Base-by-base conservation (phyloP, 2,888 invertebrate genomes). In the Meandrusa payeni region DNA sequence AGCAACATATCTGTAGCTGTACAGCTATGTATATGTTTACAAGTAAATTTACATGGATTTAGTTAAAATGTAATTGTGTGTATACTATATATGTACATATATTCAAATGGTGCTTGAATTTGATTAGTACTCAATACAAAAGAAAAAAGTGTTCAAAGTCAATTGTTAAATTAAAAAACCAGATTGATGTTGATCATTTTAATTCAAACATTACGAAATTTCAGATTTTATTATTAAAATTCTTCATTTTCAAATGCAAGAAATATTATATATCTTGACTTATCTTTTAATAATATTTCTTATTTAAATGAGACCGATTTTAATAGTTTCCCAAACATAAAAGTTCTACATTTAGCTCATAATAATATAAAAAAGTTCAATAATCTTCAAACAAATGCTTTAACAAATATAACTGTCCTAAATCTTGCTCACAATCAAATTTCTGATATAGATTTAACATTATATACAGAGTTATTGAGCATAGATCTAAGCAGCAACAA, bases 291-390 rank as follows among this genome's bases (percentile, higher is more conserved):
- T 37, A 52, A 64, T 1, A 57, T 82, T 3, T 46, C 49, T 11
- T 51, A 72, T 44, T 9, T 74, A 2, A 51, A 54, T 0, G 43
- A 50, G 28, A 47, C 62, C 3, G 53, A 57, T 28, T 52, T 65
- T 23, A 38, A 59, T n/a, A n/a, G n/a, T 31, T 57, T 75, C 20
- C 59, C 61, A 1, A 65, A 72, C 41, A 46, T 85, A 33, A 64
- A 67, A 27, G 67, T 66, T 0, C 49, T 86, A 33, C 57, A 65
- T 50, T 36, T 80, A 0, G 59, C 70, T 1, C 41, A 76, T 28
- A 86, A 86, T 54, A 64, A 58, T 19, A 62, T 86, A 2, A 56
- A 54, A 46, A 3, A 41, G 3, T 82, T 85, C 26, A 82, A 82
- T 47, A 76, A 69, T 50, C 49, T 57, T 1, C 48, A 55, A 32